Base-by-base conservation (phyloP, 1,140 invertebrate species). In the Nasonia vitripennis region DNA sequence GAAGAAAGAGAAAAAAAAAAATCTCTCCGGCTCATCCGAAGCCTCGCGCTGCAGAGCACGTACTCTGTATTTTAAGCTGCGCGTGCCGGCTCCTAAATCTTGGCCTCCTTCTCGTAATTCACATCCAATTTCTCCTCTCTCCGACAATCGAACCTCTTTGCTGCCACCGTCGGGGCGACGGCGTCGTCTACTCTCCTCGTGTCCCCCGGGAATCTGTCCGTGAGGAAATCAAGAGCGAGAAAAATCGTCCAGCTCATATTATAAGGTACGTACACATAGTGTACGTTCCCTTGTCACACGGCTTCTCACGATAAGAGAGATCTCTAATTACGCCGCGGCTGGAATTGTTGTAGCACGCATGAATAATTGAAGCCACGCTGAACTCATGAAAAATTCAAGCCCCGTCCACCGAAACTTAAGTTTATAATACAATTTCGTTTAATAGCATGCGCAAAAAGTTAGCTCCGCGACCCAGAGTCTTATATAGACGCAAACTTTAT, bases 21-120 rank as follows among this genome's bases (percentile, higher is more conserved):
- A 27, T 27, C 73, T 84, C 77, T 73, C 27, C 27, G 83, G 48
- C 68, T 84, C 83, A 71, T 84, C 83, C 75, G 10, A 27, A 27
- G 1, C 1, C 27, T 27, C 27, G 34, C 34, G 31, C 4, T 5
- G 71, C 23, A 5, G n/a, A 51, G 37, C 55, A 85, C 83, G 78
- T 80, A 62, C 14, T 81, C 78, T 85, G 78, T 51, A 85, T 85
- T 81, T 81, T 74, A 62, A 85, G 23, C 51, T 84, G 83, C 67
- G 77, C 77, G 83, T 79, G 77, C 67, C 45, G 51, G 11, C 34
- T 71, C 78, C 78, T 75, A 85, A 85, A 80, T 85, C 78, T 67
- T 71, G 83, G 48, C 83, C 70, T 80, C 45, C 67, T 71, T 27
- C 75, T 27, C 75, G 62, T 78, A 55, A 85, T 85, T 85, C 83